These are phyloP conservation scores for Brachyptera risi DNA, from an alignment of 2,888 invertebrate species.

Conservation along the genomic window DNA sequence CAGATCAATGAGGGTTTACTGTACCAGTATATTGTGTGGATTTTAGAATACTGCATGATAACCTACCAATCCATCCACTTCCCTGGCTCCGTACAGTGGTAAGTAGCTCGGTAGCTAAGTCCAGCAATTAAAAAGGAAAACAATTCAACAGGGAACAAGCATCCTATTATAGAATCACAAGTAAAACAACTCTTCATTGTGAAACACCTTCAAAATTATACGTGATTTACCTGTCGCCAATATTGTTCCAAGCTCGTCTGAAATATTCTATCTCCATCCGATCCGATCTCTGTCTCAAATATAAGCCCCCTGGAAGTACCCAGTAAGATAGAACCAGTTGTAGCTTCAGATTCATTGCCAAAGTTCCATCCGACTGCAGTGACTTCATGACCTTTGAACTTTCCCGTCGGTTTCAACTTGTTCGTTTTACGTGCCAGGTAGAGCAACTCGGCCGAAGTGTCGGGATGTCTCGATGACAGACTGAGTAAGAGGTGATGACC, in stretches of 20 bases:
- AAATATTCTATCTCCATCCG: conserved; percentile 79
- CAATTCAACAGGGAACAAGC: neutral
- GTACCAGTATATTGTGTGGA: no score
- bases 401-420: conserved; percentile 61
- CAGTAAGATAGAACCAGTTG: conserved; percentile 80
- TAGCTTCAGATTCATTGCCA: conserved; percentile 60
- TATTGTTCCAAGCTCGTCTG: conserved; percentile 71
- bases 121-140: neutral
- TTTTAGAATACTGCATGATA: no score
- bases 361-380: conserved; percentile 90
- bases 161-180: neutral
- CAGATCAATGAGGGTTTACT: no score
- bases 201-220: neutral
- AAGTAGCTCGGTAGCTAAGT: conserved; percentile 70
- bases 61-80: conserved; percentile 71
- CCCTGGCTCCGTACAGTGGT: conserved; percentile 67
- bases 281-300: conserved; percentile 82
- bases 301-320: conserved; percentile 89
- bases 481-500: conserved; percentile 81
- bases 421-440: conserved; percentile 74
- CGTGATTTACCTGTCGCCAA: conserved; percentile 69
- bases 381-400: conserved; percentile 64
- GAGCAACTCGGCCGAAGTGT: conserved; percentile 63
- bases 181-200: neutral
- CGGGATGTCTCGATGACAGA: conserved; percentile 54